A percentile compares a stretch with the other conserved stretches of the same genome.
Conservation (phyloP, 2,113 vertebrate species). For the Numenius arquata region DNA sequence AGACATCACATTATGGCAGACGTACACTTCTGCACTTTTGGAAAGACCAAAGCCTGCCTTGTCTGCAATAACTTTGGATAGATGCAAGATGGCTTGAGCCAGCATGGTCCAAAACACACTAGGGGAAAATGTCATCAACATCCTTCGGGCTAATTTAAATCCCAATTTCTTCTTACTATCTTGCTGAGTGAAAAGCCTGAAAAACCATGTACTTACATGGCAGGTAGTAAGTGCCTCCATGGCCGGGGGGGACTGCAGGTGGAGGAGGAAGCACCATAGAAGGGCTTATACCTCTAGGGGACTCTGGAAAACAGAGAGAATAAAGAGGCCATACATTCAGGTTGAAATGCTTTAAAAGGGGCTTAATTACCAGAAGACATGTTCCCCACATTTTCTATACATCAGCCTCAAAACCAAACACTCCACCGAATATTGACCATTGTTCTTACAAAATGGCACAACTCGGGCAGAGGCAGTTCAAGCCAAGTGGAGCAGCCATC, state of each 20-base stretch:
- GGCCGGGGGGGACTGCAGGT: neutral
- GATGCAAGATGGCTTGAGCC: neutral
- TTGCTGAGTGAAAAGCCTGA: neutral
- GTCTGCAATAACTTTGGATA: constrained; percentile 18
- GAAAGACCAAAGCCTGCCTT: constrained; percentile 44
- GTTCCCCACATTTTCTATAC: neutral
- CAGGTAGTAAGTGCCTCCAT: neutral
- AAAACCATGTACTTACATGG: neutral
- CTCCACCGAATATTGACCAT: neutral
- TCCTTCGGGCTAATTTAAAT: neutral
- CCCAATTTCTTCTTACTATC: neutral
- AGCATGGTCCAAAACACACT: neutral
- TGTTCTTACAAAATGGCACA: neutral
- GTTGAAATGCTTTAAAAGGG: neutral
- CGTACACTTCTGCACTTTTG: neutral
- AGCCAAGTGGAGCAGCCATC: neutral
- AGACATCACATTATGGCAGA: constrained; percentile 10
- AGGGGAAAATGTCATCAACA: neutral
- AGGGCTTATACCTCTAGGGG: neutral
- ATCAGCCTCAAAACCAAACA: neutral
- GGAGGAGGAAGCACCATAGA: neutral
- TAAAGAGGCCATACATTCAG: neutral
- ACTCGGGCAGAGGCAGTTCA: neutral
- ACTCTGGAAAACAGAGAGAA: neutral
- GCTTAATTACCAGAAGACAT: neutral